A percentile compares a stretch with the other conserved stretches of the same genome.
phyloP scores from a whole-genome alignment of 2,888 invertebrate species.

The Cerastis rubricosa region DNA sequence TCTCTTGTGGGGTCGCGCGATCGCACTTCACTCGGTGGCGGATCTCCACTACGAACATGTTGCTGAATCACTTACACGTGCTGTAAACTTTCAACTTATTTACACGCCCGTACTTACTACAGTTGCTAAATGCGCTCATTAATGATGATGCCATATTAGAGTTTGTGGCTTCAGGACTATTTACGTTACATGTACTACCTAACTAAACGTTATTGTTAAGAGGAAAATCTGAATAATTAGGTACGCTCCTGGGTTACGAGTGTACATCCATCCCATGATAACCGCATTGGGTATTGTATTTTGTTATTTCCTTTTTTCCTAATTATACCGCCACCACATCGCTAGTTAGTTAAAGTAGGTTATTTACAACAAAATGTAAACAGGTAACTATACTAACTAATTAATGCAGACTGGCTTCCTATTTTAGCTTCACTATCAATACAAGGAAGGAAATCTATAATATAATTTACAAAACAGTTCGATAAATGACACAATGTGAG shows the following conservation, averaged over 20 bases:
- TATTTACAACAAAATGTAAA: slow-evolving; percentile 46
- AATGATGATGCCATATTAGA: slow-evolving; percentile 9
- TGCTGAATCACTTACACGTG: slow-evolving; percentile 48
- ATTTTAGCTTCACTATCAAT: slow-evolving; percentile 61
- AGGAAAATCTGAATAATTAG: slow-evolving; percentile 24
- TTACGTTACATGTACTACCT: background rate
- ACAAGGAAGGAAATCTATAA: slow-evolving; percentile 74
- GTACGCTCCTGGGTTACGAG: background rate
- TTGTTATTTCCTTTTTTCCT: slow-evolving; percentile 43
- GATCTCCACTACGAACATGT: slow-evolving; percentile 38
- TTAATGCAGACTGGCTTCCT: slow-evolving; percentile 40
- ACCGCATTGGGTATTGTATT: slow-evolving; percentile 20
- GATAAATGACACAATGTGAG: slow-evolving; percentile 72
- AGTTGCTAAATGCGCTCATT: slow-evolving; percentile 16
- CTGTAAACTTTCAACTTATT: slow-evolving; percentile 26
- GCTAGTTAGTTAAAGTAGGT: slow-evolving; percentile 26
- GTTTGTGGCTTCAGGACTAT: background rate
- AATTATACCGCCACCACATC: slow-evolving; percentile 16
- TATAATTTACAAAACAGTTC: slow-evolving; percentile 69
- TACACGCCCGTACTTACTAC: background rate
- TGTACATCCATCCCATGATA: background rate
- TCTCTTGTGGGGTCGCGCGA: slow-evolving; percentile 79
- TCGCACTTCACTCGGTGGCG: slow-evolving; percentile 53
- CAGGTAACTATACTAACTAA: slow-evolving; percentile 66
- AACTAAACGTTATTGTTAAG: slow-evolving; percentile 12